These are phyloP conservation scores for Poecilobothrus nobilitatus DNA, from an alignment of 2,888 invertebrate genomes.

Conservation along the genomic window DNA sequence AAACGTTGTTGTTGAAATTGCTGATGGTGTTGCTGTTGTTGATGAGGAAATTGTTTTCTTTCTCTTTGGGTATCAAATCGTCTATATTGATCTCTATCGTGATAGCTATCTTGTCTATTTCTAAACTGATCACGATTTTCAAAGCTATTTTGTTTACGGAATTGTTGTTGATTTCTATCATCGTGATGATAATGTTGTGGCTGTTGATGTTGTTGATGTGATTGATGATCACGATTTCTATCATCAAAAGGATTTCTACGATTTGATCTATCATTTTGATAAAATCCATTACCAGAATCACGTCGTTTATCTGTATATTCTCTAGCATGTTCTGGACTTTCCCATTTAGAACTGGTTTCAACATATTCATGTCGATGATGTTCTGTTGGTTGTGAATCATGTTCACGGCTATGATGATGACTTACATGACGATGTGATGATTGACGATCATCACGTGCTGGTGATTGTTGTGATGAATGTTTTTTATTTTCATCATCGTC, in stretches of 20 bases:
- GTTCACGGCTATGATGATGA: not conserved
- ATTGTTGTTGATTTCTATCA: constrained; percentile 21
- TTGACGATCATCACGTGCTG: not conserved
- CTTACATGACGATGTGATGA: not conserved
- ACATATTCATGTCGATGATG: constrained; percentile 16
- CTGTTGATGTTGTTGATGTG: constrained; percentile 9
- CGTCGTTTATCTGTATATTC: constrained; percentile 14
- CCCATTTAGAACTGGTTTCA: constrained; percentile 33
- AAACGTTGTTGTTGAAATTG: not conserved
- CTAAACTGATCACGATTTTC: constrained; percentile 19
- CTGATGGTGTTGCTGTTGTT: constrained; percentile 8
- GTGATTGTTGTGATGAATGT: not conserved
- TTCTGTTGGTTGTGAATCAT: not conserved
- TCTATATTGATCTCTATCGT: constrained; percentile 18
- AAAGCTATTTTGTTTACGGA: constrained; percentile 17
- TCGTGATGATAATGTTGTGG: constrained; percentile 22
- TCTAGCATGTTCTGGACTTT: constrained; percentile 27
- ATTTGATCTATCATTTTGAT: not conserved
- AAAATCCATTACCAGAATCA: constrained; percentile 10
- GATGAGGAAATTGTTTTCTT: constrained; percentile 11
- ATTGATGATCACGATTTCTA: constrained; percentile 16
- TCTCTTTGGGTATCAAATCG: constrained; percentile 14
- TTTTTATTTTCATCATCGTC: not conserved
- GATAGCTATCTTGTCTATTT: constrained; percentile 21
- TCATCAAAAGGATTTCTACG: constrained; percentile 11